phyloP scores from a whole-genome alignment of 2,797 vertebrate species.

The Pteronotus mesoamericanus region DNA sequence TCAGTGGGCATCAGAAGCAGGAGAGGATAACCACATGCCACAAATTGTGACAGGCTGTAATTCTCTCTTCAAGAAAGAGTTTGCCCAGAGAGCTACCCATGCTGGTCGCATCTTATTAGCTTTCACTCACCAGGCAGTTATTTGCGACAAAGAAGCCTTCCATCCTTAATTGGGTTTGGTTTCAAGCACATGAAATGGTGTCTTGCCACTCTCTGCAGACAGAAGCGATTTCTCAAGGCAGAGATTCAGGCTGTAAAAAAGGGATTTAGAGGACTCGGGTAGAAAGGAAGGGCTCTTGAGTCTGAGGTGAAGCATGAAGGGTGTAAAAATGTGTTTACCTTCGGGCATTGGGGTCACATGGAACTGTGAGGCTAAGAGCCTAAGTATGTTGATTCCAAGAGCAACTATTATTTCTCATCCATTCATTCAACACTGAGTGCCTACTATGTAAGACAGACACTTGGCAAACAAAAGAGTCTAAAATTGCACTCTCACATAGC shows the following conservation, averaged over 20 bases:
- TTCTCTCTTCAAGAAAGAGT: not conserved
- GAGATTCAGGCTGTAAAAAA: not conserved
- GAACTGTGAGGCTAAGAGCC: not conserved
- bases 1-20: not conserved
- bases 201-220: not conserved
- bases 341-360: not conserved
- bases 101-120: not conserved
- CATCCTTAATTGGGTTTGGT: not conserved
- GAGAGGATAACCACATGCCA: not conserved
- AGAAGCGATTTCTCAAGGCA: not conserved
- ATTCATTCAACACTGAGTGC: not conserved
- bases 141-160: not conserved
- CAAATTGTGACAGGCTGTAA: rapidly evolving
- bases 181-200: not conserved
- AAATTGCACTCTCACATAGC: not conserved
- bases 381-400: not conserved
- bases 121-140: not conserved
- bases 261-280: not conserved
- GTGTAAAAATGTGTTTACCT: not conserved
- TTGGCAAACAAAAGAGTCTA: not conserved
- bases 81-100: not conserved
- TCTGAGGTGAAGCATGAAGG: not conserved
- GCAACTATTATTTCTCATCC: not conserved
- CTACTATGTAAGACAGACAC: not conserved
- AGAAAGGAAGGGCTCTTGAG: not conserved